Conservation (phyloP, 2,113 vertebrate genomes). For the Rousettus leschenaultii region DNA sequence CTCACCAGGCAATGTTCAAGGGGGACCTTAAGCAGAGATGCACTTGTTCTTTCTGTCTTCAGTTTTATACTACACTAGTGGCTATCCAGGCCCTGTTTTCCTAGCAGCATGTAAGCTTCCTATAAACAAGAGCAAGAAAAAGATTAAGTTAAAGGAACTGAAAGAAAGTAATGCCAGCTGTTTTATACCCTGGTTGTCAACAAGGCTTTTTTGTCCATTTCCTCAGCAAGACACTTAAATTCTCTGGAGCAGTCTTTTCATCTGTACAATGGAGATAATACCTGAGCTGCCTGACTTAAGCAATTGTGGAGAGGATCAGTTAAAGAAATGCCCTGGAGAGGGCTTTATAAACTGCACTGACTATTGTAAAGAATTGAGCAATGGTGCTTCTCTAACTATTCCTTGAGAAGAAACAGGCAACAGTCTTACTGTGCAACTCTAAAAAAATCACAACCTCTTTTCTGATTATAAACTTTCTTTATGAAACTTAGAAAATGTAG, state of each 20-base stretch:
- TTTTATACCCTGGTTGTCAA: neutral
- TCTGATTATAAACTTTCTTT: neutral
- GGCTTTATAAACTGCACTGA: neutral
- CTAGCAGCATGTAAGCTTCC: neutral
- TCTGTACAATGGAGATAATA: neutral
- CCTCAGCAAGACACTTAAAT: neutral
- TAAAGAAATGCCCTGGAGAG: neutral
- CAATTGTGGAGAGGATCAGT: neutral
- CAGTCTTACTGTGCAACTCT: neutral
- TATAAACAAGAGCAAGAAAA: neutral
- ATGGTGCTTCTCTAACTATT: neutral
- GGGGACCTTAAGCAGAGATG: neutral
- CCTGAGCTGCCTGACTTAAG: neutral
- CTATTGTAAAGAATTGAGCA: neutral
- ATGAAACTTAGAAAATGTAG: conserved; percentile 26
- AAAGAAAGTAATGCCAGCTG: neutral
- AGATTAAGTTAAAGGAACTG: neutral
- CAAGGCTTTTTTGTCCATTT: neutral
- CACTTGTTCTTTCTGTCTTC: neutral
- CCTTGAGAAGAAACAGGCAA: neutral
- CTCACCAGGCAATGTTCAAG: neutral
- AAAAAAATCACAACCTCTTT: neutral
- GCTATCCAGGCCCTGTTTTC: neutral
- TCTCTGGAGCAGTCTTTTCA: neutral
- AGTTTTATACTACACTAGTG: neutral